Evolutionary conservation across 2,888 invertebrate genomes (phyloP), one percentile per base, ranked within the genome.

Genomic region (Lasioglossum oenotherae): DNA sequence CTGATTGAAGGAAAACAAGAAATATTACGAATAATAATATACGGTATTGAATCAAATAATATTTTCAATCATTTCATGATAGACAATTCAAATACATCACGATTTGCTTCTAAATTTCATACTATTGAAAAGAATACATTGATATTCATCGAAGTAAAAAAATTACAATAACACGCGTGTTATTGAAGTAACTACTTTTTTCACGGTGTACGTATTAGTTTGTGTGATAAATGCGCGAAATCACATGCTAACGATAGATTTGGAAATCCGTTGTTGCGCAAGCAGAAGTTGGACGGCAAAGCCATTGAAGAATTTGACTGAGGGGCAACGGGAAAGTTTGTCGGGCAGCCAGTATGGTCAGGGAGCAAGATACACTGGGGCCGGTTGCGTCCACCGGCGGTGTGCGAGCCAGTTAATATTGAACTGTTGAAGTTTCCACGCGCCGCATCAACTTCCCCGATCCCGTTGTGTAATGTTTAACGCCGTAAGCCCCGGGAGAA

Each of bases 371-470:
- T 80, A 75, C 80, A 80, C 49, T 23, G 23, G 31, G 31, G 41
- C 46, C 49, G n/a, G 69, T 57, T 44, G 69, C 74, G 74, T 57
- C 69, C 80, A 31, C 57, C 80, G n/a, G 46, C 79, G 60, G 79
- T 80, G 74, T 80, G 16, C n/a, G 69, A 31, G 31, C 31, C 35
- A 49, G 80, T 82, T 82, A 57, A 60, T 60, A 80, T 80, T 71
- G 57, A 71, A 69, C 53, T 73, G 67, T 8, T 41, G 41, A 49
- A 77, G 79, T 74, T 67, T 53, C 74, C 44, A 41, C 27, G n/a
- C 74, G 46, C 46, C 49, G 31, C 64, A 49, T 23, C 78, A 49
- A 64, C 80, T 27, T 41, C 46, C 38, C 27, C n/a, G n/a, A 38
- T 19, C 23, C 16, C 10, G 44, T 1, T 35, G 38, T 60, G 57